Evolutionary conservation across 2,888 invertebrate genomes (phyloP).

Genomic region (Halictus ligatus): DNA sequence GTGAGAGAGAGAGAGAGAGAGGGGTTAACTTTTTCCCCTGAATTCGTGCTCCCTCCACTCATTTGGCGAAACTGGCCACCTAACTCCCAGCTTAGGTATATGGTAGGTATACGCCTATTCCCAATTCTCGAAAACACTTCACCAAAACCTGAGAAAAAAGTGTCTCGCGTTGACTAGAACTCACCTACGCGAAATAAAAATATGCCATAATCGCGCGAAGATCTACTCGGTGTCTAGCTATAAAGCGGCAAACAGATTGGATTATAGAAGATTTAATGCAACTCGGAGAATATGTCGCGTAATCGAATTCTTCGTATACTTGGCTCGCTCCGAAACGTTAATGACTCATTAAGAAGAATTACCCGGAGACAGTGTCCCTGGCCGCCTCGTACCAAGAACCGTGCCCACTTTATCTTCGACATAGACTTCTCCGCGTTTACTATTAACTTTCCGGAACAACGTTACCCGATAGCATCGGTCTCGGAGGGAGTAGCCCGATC

Average conservation of each 20-base stretch:
- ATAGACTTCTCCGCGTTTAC: constrained; percentile 6
- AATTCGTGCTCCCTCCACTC: too few relatives aligned
- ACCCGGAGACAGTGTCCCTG: background rate
- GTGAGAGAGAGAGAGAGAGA: too few relatives aligned
- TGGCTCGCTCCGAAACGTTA: background rate
- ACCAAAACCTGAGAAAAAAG: background rate
- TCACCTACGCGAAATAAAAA: background rate
- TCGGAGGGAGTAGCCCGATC: constrained; percentile 1
- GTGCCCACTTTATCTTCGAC: constrained; percentile 11
- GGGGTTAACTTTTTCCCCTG: too few relatives aligned
- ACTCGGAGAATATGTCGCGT: background rate
- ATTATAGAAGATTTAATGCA: background rate
- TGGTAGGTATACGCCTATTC: background rate
- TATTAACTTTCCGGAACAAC: constrained; percentile 12
- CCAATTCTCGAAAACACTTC: background rate
- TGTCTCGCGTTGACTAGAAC: background rate
- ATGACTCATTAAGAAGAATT: constrained; percentile 9
- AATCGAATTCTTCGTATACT: constrained; percentile 1
- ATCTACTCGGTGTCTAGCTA: background rate
- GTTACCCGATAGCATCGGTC: constrained; percentile 15
- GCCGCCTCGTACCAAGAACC: background rate
- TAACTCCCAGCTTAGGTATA: too few relatives aligned
- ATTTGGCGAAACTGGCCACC: too few relatives aligned
- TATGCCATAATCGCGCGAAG: background rate
- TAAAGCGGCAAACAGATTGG: background rate